Conservation (phyloP, 1,140 invertebrate genomes). For the Brachionus asplanchnoidis region DNA sequence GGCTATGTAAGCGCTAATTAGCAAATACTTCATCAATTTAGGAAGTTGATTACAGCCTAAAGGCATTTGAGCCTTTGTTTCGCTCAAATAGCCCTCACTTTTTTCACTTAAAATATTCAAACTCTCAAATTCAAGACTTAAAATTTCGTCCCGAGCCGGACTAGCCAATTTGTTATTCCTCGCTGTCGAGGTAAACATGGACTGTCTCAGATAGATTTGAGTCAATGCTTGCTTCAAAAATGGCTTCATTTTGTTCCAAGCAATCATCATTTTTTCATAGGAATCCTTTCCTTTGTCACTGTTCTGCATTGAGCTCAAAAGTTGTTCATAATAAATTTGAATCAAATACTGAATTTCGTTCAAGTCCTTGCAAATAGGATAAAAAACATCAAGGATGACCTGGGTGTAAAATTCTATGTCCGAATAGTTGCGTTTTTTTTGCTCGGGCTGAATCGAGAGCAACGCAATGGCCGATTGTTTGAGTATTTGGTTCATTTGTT, state of each 20-base stretch:
- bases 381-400: slow-evolving; percentile 37
- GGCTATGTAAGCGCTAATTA: slow-evolving; percentile 34
- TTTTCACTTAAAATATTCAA: slow-evolving; percentile 38
- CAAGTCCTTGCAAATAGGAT: slow-evolving; percentile 37
- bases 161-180: neutral
- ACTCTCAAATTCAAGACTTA: slow-evolving; percentile 25
- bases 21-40: slow-evolving; percentile 36
- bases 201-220: slow-evolving; percentile 40
- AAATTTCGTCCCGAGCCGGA: slow-evolving; percentile 18
- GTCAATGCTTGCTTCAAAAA: slow-evolving; percentile 41
- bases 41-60: slow-evolving; percentile 22
- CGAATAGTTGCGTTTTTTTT: neutral
- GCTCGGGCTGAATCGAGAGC: neutral
- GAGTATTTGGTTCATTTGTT: slow-evolving; percentile 28
- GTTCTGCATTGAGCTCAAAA: neutral
- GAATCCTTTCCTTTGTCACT: neutral
- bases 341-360: slow-evolving; percentile 42
- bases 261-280: slow-evolving; percentile 27
- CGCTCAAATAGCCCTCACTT: neutral
- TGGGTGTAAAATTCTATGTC: slow-evolving; percentile 25
- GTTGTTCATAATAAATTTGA: slow-evolving; percentile 36
- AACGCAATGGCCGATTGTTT: neutral
- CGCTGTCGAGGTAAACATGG: neutral
- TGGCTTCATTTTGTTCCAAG: slow-evolving; percentile 42
- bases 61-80: neutral